These are phyloP conservation scores for Rachycentron canadum DNA, from an alignment of 2,797 vertebrate genomes.

Conservation along the genomic window DNA sequence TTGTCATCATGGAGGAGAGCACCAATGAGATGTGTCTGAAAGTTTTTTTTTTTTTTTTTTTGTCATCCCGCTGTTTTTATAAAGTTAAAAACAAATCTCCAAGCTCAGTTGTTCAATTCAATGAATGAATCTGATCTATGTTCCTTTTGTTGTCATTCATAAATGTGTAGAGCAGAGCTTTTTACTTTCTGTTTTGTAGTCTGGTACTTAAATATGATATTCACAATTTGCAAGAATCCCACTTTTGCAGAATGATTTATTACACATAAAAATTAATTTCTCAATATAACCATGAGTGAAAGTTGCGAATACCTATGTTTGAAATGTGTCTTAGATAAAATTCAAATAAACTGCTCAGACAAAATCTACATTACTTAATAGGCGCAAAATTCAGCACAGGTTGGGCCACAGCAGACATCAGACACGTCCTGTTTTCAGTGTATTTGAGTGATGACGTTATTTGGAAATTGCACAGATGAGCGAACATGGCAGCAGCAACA, in stretches of 20 bases:
- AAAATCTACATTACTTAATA: conserved; percentile 23
- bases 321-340: not conserved
- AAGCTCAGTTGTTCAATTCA: not conserved
- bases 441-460: conserved; percentile 68
- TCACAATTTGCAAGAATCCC: not conserved
- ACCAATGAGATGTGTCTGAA: not conserved
- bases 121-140: not conserved
- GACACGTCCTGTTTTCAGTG: conserved; percentile 25
- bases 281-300: not conserved
- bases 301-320: not conserved
- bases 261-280: not conserved
- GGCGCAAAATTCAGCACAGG: conserved; percentile 36
- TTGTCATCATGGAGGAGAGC: not conserved
- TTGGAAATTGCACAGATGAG: conserved; percentile 75
- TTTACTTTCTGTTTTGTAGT: not conserved
- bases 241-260: not conserved
- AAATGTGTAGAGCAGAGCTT: not conserved
- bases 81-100: not conserved
- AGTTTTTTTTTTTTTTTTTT: not conserved
- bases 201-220: not conserved
- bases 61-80: not conserved
- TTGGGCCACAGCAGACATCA: conserved; percentile 19
- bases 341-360: not conserved
- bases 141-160: conserved; percentile 1
- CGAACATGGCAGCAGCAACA: conserved; percentile 67